phyloP scores from a whole-genome alignment of 2,888 invertebrate species.

The Coleophora flavipennella region DNA sequence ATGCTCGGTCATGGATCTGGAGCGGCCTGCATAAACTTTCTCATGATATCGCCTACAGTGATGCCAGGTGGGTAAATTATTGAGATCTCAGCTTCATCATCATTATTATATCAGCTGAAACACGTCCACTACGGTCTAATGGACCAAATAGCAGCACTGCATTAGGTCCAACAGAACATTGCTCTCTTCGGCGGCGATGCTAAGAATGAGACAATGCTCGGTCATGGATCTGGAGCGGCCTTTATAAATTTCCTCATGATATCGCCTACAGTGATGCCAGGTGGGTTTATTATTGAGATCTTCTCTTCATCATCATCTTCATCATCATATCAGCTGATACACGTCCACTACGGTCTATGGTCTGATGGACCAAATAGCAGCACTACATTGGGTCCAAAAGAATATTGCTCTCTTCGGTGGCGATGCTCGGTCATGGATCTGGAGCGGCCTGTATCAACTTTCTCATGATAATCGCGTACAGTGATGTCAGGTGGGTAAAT shows the following conservation, averaged over 20 bases:
- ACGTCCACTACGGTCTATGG: constrained; percentile 98
- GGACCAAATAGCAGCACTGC: constrained; percentile 97
- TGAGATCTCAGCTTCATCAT: too few species aligned
- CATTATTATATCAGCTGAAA: too few species aligned
- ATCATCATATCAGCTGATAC: too few species aligned
- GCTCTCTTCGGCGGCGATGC: constrained; percentile 96
- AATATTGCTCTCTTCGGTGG: constrained; percentile 96
- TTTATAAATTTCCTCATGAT: constrained; percentile 98
- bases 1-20: constrained; percentile 97
- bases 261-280: constrained; percentile 90
- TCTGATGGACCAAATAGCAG: constrained; percentile 97
- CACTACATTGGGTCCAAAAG: constrained; percentile 96
- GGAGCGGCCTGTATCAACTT: constrained; percentile 98
- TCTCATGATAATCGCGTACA: constrained; percentile 96
- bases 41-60: constrained; percentile 97
- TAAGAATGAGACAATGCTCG: constrained; percentile 93
- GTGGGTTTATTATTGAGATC: constrained; percentile 32
- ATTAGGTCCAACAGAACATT: constrained; percentile 98
- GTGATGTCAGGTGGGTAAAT: constrained; percentile 76
- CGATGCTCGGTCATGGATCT: constrained; percentile 96
- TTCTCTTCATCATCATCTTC: too few species aligned
- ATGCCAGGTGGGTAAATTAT: constrained; percentile 67
- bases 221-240: constrained; percentile 97
- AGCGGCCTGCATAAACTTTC: constrained; percentile 96
- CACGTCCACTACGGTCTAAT: constrained; percentile 98